These are phyloP conservation scores for Callaeas wilsoni DNA, from an alignment of 2,113 vertebrate species.

Conservation along the genomic window DNA sequence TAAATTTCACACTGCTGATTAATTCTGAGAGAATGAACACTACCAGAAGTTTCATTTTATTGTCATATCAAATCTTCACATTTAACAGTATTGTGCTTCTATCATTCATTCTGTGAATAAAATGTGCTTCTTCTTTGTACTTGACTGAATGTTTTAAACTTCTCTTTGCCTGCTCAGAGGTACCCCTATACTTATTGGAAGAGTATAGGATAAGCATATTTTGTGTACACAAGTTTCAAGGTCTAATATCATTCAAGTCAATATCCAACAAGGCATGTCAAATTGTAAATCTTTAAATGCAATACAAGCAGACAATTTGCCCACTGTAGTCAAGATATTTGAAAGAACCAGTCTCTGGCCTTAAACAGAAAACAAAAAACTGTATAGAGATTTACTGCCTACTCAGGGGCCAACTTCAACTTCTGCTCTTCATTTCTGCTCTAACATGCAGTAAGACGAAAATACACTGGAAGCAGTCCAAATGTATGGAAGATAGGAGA, in stretches of 20 bases:
- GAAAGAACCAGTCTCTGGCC: not conserved
- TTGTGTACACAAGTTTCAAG: not conserved
- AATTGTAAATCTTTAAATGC: not conserved
- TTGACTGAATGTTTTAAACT: not conserved
- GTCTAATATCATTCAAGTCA: not conserved
- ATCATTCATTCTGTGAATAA: not conserved
- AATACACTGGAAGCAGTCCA: not conserved
- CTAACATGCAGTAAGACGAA: not conserved
- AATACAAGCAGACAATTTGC: not conserved
- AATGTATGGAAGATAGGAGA: not conserved
- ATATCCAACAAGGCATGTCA: not conserved
- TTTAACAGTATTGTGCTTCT: not conserved
- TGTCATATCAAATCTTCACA: not conserved
- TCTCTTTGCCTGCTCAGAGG: not conserved
- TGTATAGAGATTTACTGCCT: not conserved
- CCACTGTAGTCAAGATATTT: not conserved
- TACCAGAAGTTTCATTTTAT: constrained; percentile 12
- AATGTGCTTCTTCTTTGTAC: not conserved
- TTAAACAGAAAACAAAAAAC: not conserved
- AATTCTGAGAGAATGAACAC: not conserved
- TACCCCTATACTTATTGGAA: not conserved
- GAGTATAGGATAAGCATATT: not conserved
- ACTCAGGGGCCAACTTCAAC: not conserved
- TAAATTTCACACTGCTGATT: constrained; percentile 23
- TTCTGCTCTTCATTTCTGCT: not conserved